These are phyloP conservation scores for Lateolabrax maculatus DNA, from an alignment of 2,797 vertebrate genomes.

Conservation along the genomic window DNA sequence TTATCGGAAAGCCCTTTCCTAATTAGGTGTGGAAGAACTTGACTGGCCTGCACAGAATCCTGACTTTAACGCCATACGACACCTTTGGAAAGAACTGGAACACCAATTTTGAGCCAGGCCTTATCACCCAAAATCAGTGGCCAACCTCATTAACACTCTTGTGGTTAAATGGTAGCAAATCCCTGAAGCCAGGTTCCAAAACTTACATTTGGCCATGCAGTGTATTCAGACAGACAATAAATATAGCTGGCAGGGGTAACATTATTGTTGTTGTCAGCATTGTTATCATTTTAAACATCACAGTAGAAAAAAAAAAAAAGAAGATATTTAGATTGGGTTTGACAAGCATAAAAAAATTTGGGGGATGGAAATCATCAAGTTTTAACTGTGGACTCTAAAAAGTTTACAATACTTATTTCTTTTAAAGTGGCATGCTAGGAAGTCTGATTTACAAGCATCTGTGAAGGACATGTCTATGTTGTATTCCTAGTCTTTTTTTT, in stretches of 20 bases:
- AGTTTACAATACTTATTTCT: neutral
- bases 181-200: neutral
- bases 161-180: constrained; percentile 26
- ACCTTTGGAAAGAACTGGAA: constrained; percentile 20
- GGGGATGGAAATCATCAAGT: neutral
- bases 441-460: neutral
- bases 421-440: neutral
- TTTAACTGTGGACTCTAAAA: neutral
- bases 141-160: neutral
- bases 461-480: constrained; percentile 26
- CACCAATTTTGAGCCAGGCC: neutral
- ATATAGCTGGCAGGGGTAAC: neutral
- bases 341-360: neutral
- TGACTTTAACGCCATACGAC: neutral
- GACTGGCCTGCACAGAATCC: neutral
- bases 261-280: too few relatives aligned
- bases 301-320: neutral
- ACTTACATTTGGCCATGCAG: neutral
- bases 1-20: neutral
- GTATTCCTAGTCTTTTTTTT: constrained; percentile 26
- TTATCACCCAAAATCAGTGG: constrained; percentile 7
- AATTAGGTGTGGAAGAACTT: neutral
- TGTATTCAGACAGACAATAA: neutral
- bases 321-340: neutral
- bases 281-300: neutral